These are phyloP conservation scores for Tenodera sinensis DNA, from an alignment of 2,888 invertebrate genomes.

Conservation along the genomic window DNA sequence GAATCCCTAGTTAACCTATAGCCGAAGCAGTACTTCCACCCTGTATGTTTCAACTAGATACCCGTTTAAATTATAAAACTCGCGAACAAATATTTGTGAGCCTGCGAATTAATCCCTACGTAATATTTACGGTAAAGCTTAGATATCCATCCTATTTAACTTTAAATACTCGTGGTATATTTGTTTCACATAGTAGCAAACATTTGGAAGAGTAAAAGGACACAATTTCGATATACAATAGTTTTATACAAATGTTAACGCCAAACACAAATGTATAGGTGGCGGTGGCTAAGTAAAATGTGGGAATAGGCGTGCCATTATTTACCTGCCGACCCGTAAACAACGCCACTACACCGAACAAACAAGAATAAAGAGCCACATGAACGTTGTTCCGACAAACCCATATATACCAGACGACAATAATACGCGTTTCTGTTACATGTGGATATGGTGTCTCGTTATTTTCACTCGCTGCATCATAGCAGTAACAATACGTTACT, in stretches of 20 bases:
- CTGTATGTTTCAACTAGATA: too few species aligned
- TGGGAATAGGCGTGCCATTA: neutral
- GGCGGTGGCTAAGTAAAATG: neutral
- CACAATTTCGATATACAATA: too few species aligned
- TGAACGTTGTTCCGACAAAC: neutral
- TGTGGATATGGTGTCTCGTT: neutral
- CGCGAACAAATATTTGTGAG: too few species aligned
- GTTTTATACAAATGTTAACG: neutral
- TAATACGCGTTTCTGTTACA: neutral
- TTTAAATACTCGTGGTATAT: too few species aligned
- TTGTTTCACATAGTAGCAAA: too few species aligned
- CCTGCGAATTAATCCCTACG: too few species aligned
- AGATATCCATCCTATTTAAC: too few species aligned
- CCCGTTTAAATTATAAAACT: too few species aligned
- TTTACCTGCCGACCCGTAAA: neutral
- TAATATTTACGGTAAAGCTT: too few species aligned
- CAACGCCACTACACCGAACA: neutral
- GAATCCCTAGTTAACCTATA: too few species aligned
- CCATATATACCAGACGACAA: neutral
- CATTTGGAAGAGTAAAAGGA: too few species aligned
- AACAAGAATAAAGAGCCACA: neutral
- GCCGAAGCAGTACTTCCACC: too few species aligned
- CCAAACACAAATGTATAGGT: neutral
- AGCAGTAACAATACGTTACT: neutral
- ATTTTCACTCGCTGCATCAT: neutral